Conservation (phyloP, 2,113 vertebrate genomes). For the Carassius auratus region DNA sequence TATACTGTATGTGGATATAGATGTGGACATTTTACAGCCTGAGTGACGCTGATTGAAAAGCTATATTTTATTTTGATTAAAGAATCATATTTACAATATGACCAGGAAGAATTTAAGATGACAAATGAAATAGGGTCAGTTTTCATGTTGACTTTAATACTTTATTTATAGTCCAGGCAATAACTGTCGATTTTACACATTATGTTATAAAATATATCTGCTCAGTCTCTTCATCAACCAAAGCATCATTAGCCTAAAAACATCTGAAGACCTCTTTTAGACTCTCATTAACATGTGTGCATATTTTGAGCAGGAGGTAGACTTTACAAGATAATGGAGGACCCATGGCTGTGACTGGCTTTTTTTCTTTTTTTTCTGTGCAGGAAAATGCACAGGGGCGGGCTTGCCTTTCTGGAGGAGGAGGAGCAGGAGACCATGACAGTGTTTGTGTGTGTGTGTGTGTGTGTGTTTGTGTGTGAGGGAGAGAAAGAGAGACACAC, state of each 20-base stretch:
- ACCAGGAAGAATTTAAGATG: too few relatives aligned
- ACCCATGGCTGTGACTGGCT: constrained; percentile 42
- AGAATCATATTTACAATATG: too few relatives aligned
- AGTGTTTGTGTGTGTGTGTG: neutral
- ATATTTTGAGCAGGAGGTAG: constrained; percentile 27
- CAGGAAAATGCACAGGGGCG: constrained; percentile 38
- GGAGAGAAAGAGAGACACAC: neutral
- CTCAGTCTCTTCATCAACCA: neutral
- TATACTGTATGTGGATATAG: too few relatives aligned
- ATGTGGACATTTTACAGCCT: too few relatives aligned
- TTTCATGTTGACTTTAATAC: too few relatives aligned
- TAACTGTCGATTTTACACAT: too few relatives aligned
- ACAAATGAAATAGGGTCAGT: too few relatives aligned
- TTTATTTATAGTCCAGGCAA: too few relatives aligned
- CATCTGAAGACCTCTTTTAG: neutral
- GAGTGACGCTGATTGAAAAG: too few relatives aligned
- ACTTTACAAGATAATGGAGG: constrained; percentile 18
- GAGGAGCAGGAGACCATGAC: constrained; percentile 32
- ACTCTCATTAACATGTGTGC: neutral
- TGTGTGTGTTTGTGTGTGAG: neutral
- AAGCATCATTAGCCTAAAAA: neutral
- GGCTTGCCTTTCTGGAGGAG: constrained; percentile 55
- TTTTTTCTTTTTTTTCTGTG: neutral
- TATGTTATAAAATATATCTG: too few relatives aligned
- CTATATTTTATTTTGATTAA: too few relatives aligned